A percentile compares a stretch with the other conserved stretches of the same genome.
Conservation (phyloP, 37 sponge, comb jelly and placozoan genomes). For the Aphrocallistes beatrix region DNA sequence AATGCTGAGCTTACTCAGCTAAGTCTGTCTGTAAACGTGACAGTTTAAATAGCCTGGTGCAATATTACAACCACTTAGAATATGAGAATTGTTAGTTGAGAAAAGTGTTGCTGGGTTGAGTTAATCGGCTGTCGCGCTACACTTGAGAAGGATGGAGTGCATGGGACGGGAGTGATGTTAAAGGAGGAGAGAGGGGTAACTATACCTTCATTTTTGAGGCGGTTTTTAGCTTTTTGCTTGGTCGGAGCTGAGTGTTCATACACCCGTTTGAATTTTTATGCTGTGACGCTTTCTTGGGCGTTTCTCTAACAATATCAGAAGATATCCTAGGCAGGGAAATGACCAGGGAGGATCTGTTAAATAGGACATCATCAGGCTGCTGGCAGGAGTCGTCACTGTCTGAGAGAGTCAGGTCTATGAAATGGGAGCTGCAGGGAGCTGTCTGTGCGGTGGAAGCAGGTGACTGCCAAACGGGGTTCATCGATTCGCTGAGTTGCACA, state of each 20-base stretch:
- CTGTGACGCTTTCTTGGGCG: background rate
- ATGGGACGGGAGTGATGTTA: background rate
- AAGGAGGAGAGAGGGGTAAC: background rate
- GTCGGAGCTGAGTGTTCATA: background rate
- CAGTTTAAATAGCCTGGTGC: background rate
- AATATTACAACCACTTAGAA: background rate
- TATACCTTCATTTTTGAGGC: background rate
- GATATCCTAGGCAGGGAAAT: background rate
- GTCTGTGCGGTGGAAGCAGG: background rate
- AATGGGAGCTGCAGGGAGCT: too few relatives aligned
- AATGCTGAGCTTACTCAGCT: too few relatives aligned
- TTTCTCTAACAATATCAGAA: background rate
- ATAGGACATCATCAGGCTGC: background rate
- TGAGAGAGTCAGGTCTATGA: background rate
- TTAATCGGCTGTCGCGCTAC: background rate
- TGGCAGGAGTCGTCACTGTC: background rate
- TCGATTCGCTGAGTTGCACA: background rate
- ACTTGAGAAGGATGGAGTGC: background rate
- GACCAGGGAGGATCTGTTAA: constrained; percentile 1
- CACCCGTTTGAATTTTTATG: background rate
- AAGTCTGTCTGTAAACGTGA: too few relatives aligned
- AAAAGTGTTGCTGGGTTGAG: background rate
- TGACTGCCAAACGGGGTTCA: background rate
- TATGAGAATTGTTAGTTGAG: too few relatives aligned
- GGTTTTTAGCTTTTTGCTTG: background rate